phyloP scores from a whole-genome alignment of 2,888 invertebrate genomes.

The Pheosia gnoma region DNA sequence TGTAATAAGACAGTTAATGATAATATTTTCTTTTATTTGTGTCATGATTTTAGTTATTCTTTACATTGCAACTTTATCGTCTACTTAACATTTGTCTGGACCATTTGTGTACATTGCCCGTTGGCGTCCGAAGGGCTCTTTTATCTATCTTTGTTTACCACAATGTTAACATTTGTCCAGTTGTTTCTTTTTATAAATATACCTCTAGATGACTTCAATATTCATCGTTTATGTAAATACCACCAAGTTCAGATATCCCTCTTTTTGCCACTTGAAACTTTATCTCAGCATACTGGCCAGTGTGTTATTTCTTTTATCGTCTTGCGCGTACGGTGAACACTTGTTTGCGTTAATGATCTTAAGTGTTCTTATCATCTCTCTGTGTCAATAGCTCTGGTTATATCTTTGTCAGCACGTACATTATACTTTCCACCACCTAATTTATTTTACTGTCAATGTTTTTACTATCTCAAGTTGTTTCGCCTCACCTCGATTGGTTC shows the following conservation, averaged over 20 bases:
- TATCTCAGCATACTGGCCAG: conserved; percentile 25
- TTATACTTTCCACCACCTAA: conserved; percentile 11
- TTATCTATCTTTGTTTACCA: too few species aligned
- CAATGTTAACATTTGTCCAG: too few species aligned
- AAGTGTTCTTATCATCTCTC: conserved; percentile 28
- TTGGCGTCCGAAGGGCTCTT: too few species aligned
- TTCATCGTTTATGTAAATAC: conserved; percentile 4
- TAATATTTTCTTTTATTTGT: too few species aligned
- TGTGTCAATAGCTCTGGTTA: conserved; percentile 27
- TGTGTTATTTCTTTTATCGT: conserved; percentile 19
- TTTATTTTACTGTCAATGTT: conserved; percentile 20
- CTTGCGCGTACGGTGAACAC: conserved; percentile 7
- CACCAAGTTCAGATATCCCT: conserved; percentile 22
- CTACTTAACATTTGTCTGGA: too few species aligned
- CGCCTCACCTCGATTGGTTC: background rate
- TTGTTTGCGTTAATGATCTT: conserved; percentile 22
- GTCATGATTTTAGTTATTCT: too few species aligned
- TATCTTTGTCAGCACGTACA: conserved; percentile 13
- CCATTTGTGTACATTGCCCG: too few species aligned
- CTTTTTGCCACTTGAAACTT: conserved; percentile 14
- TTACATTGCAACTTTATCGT: too few species aligned
- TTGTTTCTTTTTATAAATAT: too few species aligned
- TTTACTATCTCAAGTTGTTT: background rate
- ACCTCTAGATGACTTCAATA: too few species aligned
- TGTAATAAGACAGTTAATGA: too few species aligned